Conservation (phyloP, 2,888 invertebrate species). For the Campaea margaritaria region DNA sequence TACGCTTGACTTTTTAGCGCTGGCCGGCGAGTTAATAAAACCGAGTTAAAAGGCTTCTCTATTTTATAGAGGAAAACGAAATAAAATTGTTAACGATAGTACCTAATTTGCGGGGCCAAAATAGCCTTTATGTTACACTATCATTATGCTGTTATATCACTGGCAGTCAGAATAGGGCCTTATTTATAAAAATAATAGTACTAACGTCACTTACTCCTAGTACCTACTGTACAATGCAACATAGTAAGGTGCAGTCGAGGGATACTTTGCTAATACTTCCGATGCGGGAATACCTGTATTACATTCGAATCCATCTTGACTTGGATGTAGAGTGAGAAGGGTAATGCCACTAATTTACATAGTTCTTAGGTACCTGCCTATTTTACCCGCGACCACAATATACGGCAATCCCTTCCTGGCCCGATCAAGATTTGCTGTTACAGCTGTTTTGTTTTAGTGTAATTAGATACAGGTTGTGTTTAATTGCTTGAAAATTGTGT, state of each 20-base stretch:
- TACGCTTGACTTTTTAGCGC: slow-evolving; percentile 4
- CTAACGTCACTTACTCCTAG: no score
- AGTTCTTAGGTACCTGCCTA: slow-evolving; percentile 45
- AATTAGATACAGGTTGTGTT: slow-evolving; percentile 9
- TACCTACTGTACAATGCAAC: no score
- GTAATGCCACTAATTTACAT: slow-evolving; percentile 69
- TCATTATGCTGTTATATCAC: no score
- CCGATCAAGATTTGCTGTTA: slow-evolving; percentile 31
- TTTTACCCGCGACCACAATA: slow-evolving; percentile 32
- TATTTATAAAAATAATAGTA: no score
- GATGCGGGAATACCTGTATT: neutral
- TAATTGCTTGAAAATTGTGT: neutral
- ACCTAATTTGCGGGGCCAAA: neutral
- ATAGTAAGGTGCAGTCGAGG: no score
- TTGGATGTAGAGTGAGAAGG: slow-evolving; percentile 53
- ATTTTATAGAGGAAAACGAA: slow-evolving; percentile 2
- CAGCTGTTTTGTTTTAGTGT: slow-evolving; percentile 19
- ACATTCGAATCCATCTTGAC: slow-evolving; percentile 21
- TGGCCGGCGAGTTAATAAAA: neutral
- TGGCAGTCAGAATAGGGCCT: no score
- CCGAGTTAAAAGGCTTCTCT: neutral
- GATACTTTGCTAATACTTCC: no score
- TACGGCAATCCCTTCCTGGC: slow-evolving; percentile 29
- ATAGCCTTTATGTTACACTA: no score
- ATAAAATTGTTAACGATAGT: neutral